Evolutionary conservation across 1,140 invertebrate genomes (phyloP), one percentile per base, ranked within the genome.

Genomic region (Cotesia chilonis): DNA sequence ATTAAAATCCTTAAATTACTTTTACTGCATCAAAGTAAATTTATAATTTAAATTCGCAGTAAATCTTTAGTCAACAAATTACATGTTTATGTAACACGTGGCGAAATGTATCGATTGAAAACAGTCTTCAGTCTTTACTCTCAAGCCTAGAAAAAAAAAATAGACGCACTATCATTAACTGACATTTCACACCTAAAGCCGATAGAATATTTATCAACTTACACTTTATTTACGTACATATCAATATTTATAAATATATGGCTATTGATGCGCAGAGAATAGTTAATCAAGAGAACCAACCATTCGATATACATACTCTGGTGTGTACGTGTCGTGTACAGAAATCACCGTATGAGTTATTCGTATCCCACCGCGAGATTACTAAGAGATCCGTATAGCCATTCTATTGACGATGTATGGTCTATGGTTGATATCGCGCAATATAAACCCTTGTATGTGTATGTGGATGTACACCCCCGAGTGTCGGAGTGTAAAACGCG

Each of bases 311-410:
- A 68, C 55, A 68, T 57, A 68, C 55, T 57, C 68, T 70, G 68
- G 41, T 47, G 14, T 68, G 70, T 59, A 68, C 65, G 57, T 72
- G 71, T 68, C 65, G 65, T 68, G 28, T 61, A 61, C 65, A 72
- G 38, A 14, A 28, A 20, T 17, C 63, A 47, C n/a, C 54, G 20
- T 71, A 68, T 72, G 64, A 72, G 71, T 72, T 72, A 72, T 72
- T 65, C 71, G 28, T 36, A 68, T 37, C 17, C 36, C 47, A 60
- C 68, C 20, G 47, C n/a, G 37, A 36, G 38, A 47, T 6, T 47
- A 47, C 41, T n/a, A 14, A 69, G 12, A 37, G 55, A 61, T 57
- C 7, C 5, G 41, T 47, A 67, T 47, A 47, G 41, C 41, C 5
- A 47, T 47, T 47, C 41, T 9, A 47, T 47, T 47, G 41, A 47